Evolutionary conservation across 1,140 invertebrate species (phyloP), one percentile per base, ranked within the genome.

Genomic region (Calosoma granatense): DNA sequence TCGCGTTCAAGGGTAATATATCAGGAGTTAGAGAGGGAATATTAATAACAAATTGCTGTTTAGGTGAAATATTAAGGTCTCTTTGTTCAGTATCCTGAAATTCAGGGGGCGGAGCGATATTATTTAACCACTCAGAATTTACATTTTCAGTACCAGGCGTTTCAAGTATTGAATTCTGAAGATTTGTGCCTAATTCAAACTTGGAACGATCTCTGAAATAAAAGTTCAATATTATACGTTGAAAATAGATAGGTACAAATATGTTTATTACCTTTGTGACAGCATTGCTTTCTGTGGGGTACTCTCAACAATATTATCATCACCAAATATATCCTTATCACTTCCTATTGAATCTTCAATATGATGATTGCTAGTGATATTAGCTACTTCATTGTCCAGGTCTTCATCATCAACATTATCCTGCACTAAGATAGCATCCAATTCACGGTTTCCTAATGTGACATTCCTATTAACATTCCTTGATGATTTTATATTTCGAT

Each of bases 261-360:
- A 6, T 30, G 14, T 30, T 6, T 6, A 11, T 47, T 47, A 47
- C 17, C 17, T 47, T 17, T 11, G 17, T 47, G 41, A n/a, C n/a
- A n/a, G n/a, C n/a, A n/a, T n/a, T 47, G 17, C 9, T 21, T 36
- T 62, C 55, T 56, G 62, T 2, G 66, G 66, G 14, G 66, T 68
- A 9, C 61, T 61, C 56, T 68, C 65, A 6, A 66, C 59, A 20
- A 67, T 39, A 52, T 64, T 63, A 23, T 58, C 60, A 60, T 67
- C 65, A n/a, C 55, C 60, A 41, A 62, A 60, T 41, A 62, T 51
- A 53, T 62, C 59, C 21, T 64, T 56, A 23, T 59, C 57, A 43
- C 14, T 57, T 1, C 15, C 36, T 47, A 47, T 12, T 12, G 41
- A 47, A 47, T 47, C 41, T 12, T 47, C 41, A 12, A 47, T 36